phyloP scores from a whole-genome alignment of 1,140 invertebrate species.

The Nixonia krombeini region DNA sequence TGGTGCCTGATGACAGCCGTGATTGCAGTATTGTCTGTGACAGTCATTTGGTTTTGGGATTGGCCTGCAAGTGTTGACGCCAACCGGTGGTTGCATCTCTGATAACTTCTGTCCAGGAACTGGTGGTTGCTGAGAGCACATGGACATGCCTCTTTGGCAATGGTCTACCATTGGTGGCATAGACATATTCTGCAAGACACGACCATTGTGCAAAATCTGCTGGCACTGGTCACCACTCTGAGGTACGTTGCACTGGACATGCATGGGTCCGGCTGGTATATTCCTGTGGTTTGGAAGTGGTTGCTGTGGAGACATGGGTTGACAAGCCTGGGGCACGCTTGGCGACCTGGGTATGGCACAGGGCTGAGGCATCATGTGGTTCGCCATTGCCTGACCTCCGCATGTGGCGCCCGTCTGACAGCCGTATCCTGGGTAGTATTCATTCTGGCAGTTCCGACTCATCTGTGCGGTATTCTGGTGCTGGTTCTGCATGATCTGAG shows the following conservation, averaged over 20 bases:
- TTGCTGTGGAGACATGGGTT: constrained; percentile 56
- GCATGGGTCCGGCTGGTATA: constrained; percentile 3
- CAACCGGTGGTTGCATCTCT: constrained; percentile 41
- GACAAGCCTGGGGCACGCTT: constrained; percentile 43
- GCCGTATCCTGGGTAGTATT: constrained; percentile 57
- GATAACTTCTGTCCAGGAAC: constrained; percentile 35
- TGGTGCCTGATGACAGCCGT: constrained; percentile 23
- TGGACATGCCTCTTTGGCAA: constrained; percentile 46
- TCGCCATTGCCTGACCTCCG: constrained; percentile 22
- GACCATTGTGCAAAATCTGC: constrained; percentile 28
- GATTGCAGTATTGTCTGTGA: constrained; percentile 49
- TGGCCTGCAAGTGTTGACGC: constrained; percentile 41
- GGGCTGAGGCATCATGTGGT: constrained; percentile 34
- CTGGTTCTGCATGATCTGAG: constrained; percentile 63
- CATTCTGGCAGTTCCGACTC: constrained; percentile 68
- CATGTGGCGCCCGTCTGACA: constrained; percentile 58
- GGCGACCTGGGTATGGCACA: constrained; percentile 28
- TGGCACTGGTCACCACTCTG: constrained; percentile 41
- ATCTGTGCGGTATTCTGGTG: constrained; percentile 72
- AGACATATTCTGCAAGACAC: constrained; percentile 32
- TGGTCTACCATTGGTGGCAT: constrained; percentile 33
- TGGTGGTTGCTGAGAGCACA: constrained; percentile 41
- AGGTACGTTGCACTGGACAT: constrained; percentile 37
- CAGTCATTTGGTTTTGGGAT: constrained; percentile 55
- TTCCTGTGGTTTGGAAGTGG: constrained; percentile 12